Conservation (phyloP, 2,113 vertebrate species). For the Ia io region DNA sequence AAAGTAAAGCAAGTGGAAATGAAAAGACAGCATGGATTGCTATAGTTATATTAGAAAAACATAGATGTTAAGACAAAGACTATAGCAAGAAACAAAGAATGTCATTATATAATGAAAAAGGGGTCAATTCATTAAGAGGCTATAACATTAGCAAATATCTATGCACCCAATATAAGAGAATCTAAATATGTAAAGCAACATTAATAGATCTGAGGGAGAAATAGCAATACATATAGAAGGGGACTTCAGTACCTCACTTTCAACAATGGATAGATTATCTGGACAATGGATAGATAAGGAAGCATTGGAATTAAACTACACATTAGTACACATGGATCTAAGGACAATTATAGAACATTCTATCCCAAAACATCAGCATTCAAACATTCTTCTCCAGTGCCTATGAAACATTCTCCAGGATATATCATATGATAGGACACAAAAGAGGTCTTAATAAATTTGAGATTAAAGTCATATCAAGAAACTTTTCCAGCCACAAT, state of each 20-base stretch:
- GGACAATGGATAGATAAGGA: not conserved
- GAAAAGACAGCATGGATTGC: not conserved
- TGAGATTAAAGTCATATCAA: not conserved
- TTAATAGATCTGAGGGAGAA: not conserved
- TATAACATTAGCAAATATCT: not conserved
- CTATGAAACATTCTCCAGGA: not conserved
- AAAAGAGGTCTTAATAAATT: not conserved
- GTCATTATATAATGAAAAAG: not conserved
- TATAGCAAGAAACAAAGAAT: not conserved
- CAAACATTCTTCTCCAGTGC: not conserved
- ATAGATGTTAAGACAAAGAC: not conserved
- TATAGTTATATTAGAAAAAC: not conserved
- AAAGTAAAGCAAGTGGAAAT: not conserved
- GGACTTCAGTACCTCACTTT: not conserved
- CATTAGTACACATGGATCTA: not conserved
- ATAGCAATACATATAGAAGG: not conserved
- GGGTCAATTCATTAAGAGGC: not conserved
- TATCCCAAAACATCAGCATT: not conserved
- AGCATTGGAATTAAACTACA: not conserved
- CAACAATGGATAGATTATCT: not conserved
- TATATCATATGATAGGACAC: not conserved
- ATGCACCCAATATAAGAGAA: not conserved
- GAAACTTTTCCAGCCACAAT: not conserved
- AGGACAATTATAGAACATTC: not conserved
- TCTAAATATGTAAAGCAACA: not conserved